Base-by-base conservation (phyloP, 2,113 vertebrate genomes). In the Rhodinocichla rosea region DNA sequence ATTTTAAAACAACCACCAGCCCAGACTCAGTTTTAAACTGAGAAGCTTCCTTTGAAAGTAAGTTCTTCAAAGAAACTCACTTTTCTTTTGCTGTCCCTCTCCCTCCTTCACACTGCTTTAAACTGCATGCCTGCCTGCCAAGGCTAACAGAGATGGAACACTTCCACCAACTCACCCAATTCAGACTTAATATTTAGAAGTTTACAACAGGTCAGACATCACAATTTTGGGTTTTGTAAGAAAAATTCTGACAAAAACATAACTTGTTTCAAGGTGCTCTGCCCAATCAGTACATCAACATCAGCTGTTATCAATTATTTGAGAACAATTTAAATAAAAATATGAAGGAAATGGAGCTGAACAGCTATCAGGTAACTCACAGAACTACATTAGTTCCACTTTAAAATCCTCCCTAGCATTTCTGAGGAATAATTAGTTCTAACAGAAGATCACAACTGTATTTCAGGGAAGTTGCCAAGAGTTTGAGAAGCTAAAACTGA, bases 361-460 rank as follows among this genome's bases (percentile, higher is more conserved):
- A 92, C 10, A 70, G 10, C 20, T 78, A 50, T 24, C 11, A 88
- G 2, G 5, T 63, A 75, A 88, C 53, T 63, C 74, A 60, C 21
- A 90, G 76, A 79, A 57, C 7, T 9, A 56, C 1, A 5, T 40
- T 40, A 85, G 15, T 42, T 40, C 21, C 4, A 4, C 45, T 78
- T 75, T 18, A 59, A 91, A 91, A 86, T 52, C 24, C 23, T 92
- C 11, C 45, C 26, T 9, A 7, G 15, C 26, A 83, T 63, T 87
- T 84, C 35, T 64, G 44, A 67, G 45, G 39, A 92, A 84, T 6
- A 87, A 74, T 10, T 20, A 52, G 27, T 28, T 39, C 8, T 87
- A 80, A 39, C 15, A 37, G 47, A 76, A 67, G 42, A 76, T 0
- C 6, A 4, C 5, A 49, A 76, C 40, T 0, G 1, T 8, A 32